Conservation (phyloP, 2,888 invertebrate species). For the Apodemia zela region DNA sequence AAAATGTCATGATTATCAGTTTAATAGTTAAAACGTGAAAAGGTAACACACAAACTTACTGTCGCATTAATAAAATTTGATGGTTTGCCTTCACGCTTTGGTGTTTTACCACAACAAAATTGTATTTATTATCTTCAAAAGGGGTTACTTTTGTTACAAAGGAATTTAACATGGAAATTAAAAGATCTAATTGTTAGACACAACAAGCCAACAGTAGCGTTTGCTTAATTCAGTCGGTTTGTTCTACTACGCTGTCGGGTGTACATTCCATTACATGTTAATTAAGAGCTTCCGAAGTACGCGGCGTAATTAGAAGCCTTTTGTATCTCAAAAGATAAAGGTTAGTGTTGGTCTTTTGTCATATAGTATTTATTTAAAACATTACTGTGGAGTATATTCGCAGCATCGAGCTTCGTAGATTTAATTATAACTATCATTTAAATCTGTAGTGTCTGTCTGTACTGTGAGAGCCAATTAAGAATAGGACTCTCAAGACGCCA, state of each 20-base stretch:
- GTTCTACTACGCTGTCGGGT: slow-evolving; percentile 21
- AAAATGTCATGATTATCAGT: no score
- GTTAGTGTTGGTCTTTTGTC: neutral
- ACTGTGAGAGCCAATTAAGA: no score
- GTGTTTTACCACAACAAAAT: neutral
- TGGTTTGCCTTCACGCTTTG: no score
- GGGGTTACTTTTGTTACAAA: neutral
- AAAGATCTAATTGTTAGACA: slow-evolving; percentile 28
- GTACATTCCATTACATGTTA: slow-evolving; percentile 50
- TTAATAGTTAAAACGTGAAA: no score
- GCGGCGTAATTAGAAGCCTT: slow-evolving; percentile 30
- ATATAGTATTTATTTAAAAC: neutral
- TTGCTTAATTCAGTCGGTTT: slow-evolving; percentile 28
- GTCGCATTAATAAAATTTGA: no score
- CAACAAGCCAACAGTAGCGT: slow-evolving; percentile 22
- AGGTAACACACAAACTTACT: no score
- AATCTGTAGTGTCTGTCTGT: no score
- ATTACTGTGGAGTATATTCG: no score
- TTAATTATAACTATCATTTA: no score
- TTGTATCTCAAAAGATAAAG: slow-evolving; percentile 26
- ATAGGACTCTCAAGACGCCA: no score
- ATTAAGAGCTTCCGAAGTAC: slow-evolving; percentile 44
- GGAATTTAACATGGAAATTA: slow-evolving; percentile 21
- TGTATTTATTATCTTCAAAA: neutral
- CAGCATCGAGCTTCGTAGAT: no score